Evolutionary conservation across 2,797 vertebrate species (phyloP).

Genomic region (Ammospiza maritima): DNA sequence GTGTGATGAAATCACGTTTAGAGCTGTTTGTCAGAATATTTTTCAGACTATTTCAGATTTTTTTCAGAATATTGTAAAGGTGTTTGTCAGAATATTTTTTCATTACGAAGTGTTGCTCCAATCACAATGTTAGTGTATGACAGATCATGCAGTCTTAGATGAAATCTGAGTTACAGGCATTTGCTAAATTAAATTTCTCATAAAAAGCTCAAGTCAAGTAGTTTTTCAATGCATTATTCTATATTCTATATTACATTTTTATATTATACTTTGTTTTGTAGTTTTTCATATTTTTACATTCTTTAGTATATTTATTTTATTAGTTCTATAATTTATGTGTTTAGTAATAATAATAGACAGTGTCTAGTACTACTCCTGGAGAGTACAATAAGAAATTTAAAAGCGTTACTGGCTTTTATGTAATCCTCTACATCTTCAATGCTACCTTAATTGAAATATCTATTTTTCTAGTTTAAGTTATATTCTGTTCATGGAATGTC

Average conservation of each 20-base stretch:
- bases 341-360: neutral
- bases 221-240: neutral
- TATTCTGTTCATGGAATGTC: neutral
- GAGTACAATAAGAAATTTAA: neutral
- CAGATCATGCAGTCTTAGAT: neutral
- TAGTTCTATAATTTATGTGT: neutral
- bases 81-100: neutral
- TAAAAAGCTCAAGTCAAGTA: neutral
- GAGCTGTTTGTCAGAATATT: neutral
- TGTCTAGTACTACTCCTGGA: neutral
- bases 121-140: neutral
- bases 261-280: neutral
- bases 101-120: neutral
- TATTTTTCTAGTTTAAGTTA: neutral
- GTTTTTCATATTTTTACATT: neutral
- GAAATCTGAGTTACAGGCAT: neutral
- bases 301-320: neutral
- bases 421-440: neutral
- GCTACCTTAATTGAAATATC: neutral
- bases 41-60: neutral
- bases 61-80: neutral
- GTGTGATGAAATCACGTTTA: neutral
- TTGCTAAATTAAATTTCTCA: neutral
- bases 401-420: neutral
- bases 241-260: neutral